Base-by-base conservation (phyloP, 2,797 vertebrate genomes). In the Lates japonicus region DNA sequence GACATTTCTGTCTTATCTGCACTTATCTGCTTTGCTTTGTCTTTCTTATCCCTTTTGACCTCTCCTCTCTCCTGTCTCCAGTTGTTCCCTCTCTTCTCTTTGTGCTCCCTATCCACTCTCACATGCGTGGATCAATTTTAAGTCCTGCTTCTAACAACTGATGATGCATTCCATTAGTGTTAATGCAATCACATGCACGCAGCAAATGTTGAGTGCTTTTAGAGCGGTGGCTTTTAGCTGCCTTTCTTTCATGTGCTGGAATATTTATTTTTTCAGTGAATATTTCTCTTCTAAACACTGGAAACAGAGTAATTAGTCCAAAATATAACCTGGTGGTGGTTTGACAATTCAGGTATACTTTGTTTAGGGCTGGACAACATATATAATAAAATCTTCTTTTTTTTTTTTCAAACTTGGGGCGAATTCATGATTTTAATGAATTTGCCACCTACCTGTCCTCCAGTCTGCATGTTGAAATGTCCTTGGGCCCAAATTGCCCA, bases 81-180 rank as follows among this genome's bases (percentile, higher is more conserved):
- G n/a, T 42, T 57, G 33, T 61, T 70, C 17, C 39, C 25, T n/a
- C 42, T 61, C 44, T 17, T 74, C 39, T n/a, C 20, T 12, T 33
- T 22, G 29, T 33, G 37, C 49, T 54, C 49, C 35, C 49, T 8
- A 31, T 46, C 49, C 70, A 55, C 66, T 82, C 78, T 77, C 48
- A 69, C 59, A 70, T 83, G 58, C 72, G 16, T 44, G 66, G 59
- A 76, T 76, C 5, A 7, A 77, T 83, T 85, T 82, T 14, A 77
- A 76, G 69, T 78, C 70, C 55, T 68, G 54, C 80, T 75, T 71
- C 44, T 76, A 78, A 80, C 68, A 69, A 68, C 59, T 48, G 58
- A 74, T 79, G 87, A 83, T 88, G 81, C 84, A 82, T 91, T 87
- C 83, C 84, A 92, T 91, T 92, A 90, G 86, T 65, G 71, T 70